Conservation (phyloP, 2,888 invertebrate genomes). For the Girardia tigrina region DNA sequence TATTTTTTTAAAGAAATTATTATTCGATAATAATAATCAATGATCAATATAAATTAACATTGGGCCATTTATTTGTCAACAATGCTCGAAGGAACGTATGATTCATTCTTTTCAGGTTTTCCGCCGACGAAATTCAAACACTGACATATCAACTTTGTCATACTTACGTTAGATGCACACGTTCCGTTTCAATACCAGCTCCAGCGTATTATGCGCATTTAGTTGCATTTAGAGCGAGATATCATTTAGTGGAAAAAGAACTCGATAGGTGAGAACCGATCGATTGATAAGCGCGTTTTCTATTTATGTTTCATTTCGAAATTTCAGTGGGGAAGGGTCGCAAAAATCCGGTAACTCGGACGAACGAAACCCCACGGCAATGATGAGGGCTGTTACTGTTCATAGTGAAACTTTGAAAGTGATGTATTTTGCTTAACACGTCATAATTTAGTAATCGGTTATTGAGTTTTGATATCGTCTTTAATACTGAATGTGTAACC, state of each 20-base stretch:
- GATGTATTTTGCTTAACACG: conserved; percentile 85
- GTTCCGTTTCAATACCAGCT: conserved; percentile 92
- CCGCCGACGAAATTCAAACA: conserved; percentile 94
- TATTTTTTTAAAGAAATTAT: not conserved
- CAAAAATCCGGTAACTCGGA: conserved; percentile 93
- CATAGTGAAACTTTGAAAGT: conserved; percentile 98
- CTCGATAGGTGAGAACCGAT: conserved; percentile 66
- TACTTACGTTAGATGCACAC: conserved; percentile 95
- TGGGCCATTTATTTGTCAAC: no score
- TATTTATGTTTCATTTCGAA: not conserved
- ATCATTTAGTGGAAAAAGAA: conserved; percentile 96
- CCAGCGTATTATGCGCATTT: conserved; percentile 97
- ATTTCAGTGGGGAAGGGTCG: conserved; percentile 76
- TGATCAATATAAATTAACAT: no score
- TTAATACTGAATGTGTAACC: conserved; percentile 4
- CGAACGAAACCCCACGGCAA: conserved; percentile 85
- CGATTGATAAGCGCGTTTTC: not conserved
- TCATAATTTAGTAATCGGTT: not conserved
- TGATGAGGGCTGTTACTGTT: conserved; percentile 95
- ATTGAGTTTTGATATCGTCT: not conserved
- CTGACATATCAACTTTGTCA: conserved; percentile 98
- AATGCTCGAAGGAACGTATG: not conserved
- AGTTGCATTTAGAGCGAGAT: conserved; percentile 93
- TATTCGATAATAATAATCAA: no score
- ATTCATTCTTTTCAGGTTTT: conserved; percentile 57